Base-by-base conservation (phyloP, 1,140 invertebrate genomes). In the Drosophila pectinifera region DNA sequence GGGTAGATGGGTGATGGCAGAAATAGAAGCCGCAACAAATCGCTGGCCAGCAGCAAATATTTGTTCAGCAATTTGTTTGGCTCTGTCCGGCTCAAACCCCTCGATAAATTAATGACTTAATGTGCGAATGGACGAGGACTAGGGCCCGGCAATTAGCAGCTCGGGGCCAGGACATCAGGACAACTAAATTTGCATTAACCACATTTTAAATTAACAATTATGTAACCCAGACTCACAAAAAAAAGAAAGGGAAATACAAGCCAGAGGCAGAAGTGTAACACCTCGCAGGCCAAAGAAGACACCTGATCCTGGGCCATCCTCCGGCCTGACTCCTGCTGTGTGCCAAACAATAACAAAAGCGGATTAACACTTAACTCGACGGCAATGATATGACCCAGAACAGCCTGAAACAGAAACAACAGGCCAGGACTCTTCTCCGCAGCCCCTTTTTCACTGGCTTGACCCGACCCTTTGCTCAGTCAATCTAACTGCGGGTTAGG, bases 161-260 rank as follows among this genome's bases (percentile, higher is more conserved):
- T 43, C 26, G 48, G 45, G 54, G 39, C 24, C 61, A 39, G 16
- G 54, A 49, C 34, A 43, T 34, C 48, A 14, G n/a, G 65, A 74
- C 73, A 68, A 67, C 75, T 79, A 54, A 78, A 89, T 73, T 80
- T 73, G 70, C 77, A 89, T 89, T 89, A 89, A 89, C 89, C 73
- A 80, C 85, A 80, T 70, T 89, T 63, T 89, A 89, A 89, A 89
- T 80, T 53, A 59, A 82, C 77, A 89, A 89, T 89, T 89, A 84
- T 78, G 80, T 84, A 80, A 84, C 79, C 79, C 65, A 42, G 18
- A 36, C 48, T 34, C 28, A 5, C 6, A 4, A 61, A 26, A 64
- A 48, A n/a, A 46, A 42, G 22, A 53, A 26, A 26, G 5, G 28
- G 13, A 58, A 56, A 59, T 20, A 39, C 54, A 38, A 76, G 46